Percentiles rank a stretch among this genome's conserved stretches.
phyloP scores from a whole-genome alignment of 2,888 invertebrate species.

The Actias luna region DNA sequence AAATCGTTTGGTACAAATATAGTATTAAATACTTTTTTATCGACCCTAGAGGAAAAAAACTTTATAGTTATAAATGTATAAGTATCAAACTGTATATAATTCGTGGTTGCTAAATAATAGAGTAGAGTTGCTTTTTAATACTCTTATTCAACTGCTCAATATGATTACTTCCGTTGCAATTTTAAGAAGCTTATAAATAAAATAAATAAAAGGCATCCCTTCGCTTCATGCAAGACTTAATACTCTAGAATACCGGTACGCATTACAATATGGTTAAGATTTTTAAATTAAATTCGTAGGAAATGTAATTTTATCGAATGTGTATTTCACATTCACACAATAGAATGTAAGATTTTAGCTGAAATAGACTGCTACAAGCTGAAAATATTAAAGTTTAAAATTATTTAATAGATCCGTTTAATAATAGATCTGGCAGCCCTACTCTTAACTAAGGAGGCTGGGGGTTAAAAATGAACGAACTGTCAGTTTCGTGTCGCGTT shows the following conservation, averaged over 20 bases:
- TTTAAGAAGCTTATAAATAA: too few relatives aligned
- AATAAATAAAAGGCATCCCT: neutral
- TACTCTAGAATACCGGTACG: too few relatives aligned
- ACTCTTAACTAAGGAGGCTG: constrained; percentile 31
- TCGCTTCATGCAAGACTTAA: too few relatives aligned
- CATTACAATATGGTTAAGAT: neutral
- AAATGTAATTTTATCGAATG: neutral
- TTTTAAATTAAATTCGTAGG: neutral
- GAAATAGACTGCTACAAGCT: neutral
- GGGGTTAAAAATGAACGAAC: constrained; percentile 70
- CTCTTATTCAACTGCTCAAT: too few relatives aligned
- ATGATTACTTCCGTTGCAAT: too few relatives aligned
- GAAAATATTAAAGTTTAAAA: neutral
- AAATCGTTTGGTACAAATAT: too few relatives aligned
- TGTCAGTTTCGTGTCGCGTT: constrained; percentile 48
- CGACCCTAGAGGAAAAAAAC: too few relatives aligned
- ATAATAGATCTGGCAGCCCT: neutral
- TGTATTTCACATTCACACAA: neutral
- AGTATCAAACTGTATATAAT: too few relatives aligned
- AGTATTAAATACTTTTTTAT: too few relatives aligned
- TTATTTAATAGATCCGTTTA: neutral
- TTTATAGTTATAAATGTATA: too few relatives aligned
- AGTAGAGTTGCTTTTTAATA: too few relatives aligned
- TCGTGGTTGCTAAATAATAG: too few relatives aligned
- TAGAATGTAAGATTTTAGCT: neutral